Percentiles rank a stretch among this genome's conserved stretches.
Conservation (phyloP, 2,113 vertebrate genomes). For the Brevimyrus niger region DNA sequence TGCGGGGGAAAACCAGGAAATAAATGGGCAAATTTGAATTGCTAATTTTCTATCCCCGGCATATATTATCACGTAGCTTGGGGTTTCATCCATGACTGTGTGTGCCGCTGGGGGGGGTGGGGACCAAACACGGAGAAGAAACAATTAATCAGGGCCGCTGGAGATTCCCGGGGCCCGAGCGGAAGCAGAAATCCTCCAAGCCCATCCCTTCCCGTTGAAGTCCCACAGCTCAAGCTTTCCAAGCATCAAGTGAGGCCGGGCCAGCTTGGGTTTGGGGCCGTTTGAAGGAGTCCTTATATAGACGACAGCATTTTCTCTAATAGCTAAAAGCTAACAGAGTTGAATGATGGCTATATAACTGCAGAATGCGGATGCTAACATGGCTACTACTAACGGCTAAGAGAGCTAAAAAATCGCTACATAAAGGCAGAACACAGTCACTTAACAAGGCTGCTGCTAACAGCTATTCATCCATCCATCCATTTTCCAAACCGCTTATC, state of each 20-base stretch:
- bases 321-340: not conserved
- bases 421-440: not conserved
- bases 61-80: not conserved
- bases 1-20: not conserved
- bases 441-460: not conserved
- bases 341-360: not conserved
- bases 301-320: not conserved
- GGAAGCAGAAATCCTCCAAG: not conserved
- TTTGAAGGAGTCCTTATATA: not conserved
- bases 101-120: not conserved
- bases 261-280: not conserved
- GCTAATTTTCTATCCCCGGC: not conserved
- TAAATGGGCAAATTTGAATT: constrained; percentile 11
- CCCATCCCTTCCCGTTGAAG: not conserved
- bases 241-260: not conserved
- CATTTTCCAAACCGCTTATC: too few species aligned
- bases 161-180: not conserved
- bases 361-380: not conserved
- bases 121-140: too few species aligned
- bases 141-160: not conserved
- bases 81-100: not conserved
- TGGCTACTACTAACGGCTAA: not conserved
- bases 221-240: not conserved
- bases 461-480: too few species aligned
- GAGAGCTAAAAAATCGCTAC: not conserved